Conservation (phyloP, 2,888 invertebrate genomes). For the Epistrophella euchroma region DNA sequence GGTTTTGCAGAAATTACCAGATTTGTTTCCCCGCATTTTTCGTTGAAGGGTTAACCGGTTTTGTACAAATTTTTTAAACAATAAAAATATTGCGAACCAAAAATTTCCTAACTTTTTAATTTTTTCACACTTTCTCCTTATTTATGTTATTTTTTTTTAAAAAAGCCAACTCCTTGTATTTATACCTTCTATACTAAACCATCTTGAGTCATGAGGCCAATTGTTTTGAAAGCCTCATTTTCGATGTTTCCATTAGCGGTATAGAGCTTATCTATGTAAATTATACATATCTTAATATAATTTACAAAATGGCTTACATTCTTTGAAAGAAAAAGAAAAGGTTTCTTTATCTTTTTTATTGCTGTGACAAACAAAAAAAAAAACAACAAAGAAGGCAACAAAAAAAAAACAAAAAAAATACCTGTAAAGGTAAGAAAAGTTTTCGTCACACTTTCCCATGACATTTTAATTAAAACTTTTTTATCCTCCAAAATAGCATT, state of each 20-base stretch:
- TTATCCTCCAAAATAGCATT: background rate
- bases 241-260: background rate
- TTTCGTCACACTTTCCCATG: conserved; percentile 2
- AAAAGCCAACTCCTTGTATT: too few relatives aligned
- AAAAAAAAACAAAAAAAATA: background rate
- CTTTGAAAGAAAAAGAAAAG: background rate
- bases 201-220: fast-evolving
- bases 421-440: background rate
- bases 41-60: too few relatives aligned
- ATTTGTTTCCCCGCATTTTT: too few relatives aligned
- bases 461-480: conserved; percentile 34
- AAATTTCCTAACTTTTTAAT: too few relatives aligned
- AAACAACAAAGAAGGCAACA: background rate
- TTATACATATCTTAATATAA: background rate
- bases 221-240: background rate
- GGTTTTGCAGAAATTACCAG: too few relatives aligned
- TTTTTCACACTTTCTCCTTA: too few relatives aligned
- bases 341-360: background rate
- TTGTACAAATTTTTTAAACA: too few relatives aligned
- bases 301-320: background rate
- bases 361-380: background rate
- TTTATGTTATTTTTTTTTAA: too few relatives aligned
- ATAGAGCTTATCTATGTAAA: background rate
- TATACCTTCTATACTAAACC: too few relatives aligned
- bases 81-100: too few relatives aligned